Percentiles rank a stretch among this genome's conserved stretches.
Conservation (phyloP, 2,888 invertebrate genomes). For the Vesta saturnalis region DNA sequence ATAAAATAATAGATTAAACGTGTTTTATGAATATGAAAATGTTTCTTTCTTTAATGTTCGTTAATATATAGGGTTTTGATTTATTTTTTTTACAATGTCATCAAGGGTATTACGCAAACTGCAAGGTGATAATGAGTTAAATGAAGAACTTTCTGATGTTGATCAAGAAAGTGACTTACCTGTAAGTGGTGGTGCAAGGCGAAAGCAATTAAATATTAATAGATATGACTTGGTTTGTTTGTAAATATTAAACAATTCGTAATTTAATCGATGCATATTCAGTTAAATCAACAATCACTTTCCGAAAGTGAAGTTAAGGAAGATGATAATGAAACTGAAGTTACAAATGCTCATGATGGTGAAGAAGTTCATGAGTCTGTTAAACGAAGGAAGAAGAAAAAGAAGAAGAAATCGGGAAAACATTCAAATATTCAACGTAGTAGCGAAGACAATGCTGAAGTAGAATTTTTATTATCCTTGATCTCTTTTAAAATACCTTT, state of each 20-base stretch:
- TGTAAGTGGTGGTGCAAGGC: slow-evolving; percentile 63
- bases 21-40: not conserved
- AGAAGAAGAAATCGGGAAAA: slow-evolving; percentile 71
- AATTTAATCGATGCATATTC: slow-evolving; percentile 21
- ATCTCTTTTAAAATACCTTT: slow-evolving; percentile 23
- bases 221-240: slow-evolving; percentile 75
- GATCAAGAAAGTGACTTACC: slow-evolving; percentile 63
- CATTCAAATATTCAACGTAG: slow-evolving; percentile 64
- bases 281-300: slow-evolving; percentile 74
- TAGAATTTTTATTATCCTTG: slow-evolving; percentile 51
- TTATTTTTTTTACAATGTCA: slow-evolving; percentile 64
- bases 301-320: slow-evolving; percentile 77
- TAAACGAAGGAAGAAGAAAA: slow-evolving; percentile 71
- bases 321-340: slow-evolving; percentile 73
- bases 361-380: slow-evolving; percentile 62
- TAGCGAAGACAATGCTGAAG: slow-evolving; percentile 73
- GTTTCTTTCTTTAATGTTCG: not conserved
- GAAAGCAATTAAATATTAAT: slow-evolving; percentile 71
- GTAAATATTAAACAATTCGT: not conserved
- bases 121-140: slow-evolving; percentile 67
- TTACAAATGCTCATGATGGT: slow-evolving; percentile 65
- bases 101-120: slow-evolving; percentile 73
- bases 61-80: not conserved
- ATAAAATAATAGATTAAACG: not conserved
- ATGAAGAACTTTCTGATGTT: slow-evolving; percentile 65